A percentile compares a stretch with the other conserved stretches of the same genome.
Evolutionary conservation across 2,888 invertebrate species (phyloP).

Genomic region (Entomobrya proxima): DNA sequence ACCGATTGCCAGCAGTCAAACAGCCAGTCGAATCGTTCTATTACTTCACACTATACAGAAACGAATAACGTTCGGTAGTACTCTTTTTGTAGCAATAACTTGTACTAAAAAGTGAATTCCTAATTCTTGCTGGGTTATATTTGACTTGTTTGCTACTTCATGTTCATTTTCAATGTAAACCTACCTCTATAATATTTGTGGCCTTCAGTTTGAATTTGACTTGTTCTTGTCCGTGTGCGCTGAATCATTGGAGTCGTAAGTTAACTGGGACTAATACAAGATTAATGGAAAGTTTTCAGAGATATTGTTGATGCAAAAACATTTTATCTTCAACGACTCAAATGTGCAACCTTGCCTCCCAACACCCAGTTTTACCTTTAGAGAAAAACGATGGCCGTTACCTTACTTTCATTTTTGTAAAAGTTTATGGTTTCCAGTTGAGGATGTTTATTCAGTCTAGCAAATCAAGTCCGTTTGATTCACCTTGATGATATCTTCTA

Average conservation of each 20-base stretch:
- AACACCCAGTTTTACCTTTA: neutral
- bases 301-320: neutral
- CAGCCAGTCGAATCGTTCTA: no score
- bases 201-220: neutral
- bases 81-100: neutral
- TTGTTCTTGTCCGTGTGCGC: neutral
- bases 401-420: neutral
- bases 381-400: neutral
- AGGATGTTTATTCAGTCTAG: constrained; percentile 20
- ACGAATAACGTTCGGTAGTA: no score
- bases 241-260: no score
- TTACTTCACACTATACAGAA: no score
- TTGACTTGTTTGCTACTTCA: constrained; percentile 26
- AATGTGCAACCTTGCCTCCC: constrained; percentile 7
- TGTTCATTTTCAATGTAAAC: neutral
- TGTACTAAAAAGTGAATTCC: neutral
- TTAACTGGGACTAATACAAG: neutral
- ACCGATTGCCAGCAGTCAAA: no score
- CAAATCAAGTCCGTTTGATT: constrained; percentile 22
- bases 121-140: neutral
- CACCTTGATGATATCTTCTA: neutral
- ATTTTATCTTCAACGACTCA: neutral
- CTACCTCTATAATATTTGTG: neutral
- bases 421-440: constrained; percentile 5
- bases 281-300: neutral